phyloP scores from a whole-genome alignment of 2,113 vertebrate species.

The Candoia aspera region DNA sequence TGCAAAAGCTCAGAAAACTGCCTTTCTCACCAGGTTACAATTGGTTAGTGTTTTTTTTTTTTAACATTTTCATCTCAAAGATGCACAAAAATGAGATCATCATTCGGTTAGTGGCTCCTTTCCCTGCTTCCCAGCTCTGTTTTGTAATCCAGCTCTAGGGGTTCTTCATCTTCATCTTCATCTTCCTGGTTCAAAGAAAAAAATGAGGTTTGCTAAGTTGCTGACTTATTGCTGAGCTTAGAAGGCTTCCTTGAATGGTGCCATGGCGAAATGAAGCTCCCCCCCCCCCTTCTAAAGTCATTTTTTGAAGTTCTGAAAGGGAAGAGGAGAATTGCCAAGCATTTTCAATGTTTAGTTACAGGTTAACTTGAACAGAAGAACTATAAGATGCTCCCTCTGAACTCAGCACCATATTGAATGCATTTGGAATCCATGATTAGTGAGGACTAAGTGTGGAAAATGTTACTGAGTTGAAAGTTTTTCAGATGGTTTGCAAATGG shows the following conservation, averaged over 20 bases:
- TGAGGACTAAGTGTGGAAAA: not conserved
- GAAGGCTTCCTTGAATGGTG: not conserved
- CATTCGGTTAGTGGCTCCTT: not conserved
- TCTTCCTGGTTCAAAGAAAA: not conserved
- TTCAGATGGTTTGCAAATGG: not conserved
- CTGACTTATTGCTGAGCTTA: not conserved
- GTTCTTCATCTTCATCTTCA: not conserved
- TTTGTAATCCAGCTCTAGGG: not conserved
- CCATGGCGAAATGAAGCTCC: not conserved
- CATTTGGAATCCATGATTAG: slow-evolving; percentile 1
- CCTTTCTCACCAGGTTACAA: not conserved
- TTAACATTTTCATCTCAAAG: not conserved
- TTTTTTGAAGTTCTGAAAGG: not conserved
- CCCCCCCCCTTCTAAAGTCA: not conserved
- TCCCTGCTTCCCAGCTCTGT: not conserved
- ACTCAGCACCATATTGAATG: not conserved
- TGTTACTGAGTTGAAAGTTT: not conserved
- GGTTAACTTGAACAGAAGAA: not conserved
- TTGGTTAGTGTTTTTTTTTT: not conserved
- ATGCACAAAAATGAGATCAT: not conserved
- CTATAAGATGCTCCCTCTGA: not conserved
- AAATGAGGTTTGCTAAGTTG: not conserved
- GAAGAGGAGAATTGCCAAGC: not conserved
- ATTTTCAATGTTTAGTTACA: not conserved
- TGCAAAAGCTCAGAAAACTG: not conserved